Base-by-base conservation (phyloP, 2,797 vertebrate genomes). In the Pseudopleuronectes americanus region DNA sequence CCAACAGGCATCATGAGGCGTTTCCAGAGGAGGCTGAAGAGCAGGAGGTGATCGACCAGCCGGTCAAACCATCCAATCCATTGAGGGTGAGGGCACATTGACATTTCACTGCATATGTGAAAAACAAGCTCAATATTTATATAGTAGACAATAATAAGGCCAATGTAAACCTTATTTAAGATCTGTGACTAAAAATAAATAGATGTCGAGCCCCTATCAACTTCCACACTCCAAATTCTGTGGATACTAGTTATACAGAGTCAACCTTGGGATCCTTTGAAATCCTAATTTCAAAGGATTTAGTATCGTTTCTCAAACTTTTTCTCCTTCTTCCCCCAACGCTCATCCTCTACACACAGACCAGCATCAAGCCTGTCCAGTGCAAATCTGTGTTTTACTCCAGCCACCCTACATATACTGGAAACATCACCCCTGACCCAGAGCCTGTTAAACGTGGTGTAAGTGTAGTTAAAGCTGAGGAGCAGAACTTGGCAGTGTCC, bases 311-410 rank as follows among this genome's bases (percentile, higher is more conserved):
- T 59, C 12, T 38, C 19, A 36, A 14, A 0, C 22, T 28, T 63
- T 41, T 12, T 21, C n/a, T 13, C 17, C 31, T 55, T 85, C 6
- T 92, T 84, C 79, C 83, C 79, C 83, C 82, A 13, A 75, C 88
- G 66, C 63, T 59, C 47, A 84, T 91, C 17, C 23, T 81, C 16
- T 54, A 1, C 28, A 48, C 21, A 17, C 74, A 86, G 90, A 16
- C 3, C 0, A 33, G 9, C 12, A 8, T 16, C 16, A 60, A 23
- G 10, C 56, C 76, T 9, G 13, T 51, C 47, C 36, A 31, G 22
- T 6, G 3, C 49, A 60, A 49, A 47, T 63, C 63, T 57, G 36
- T 1, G 36, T 26, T 24, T 0, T 0, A 0, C 4, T 23, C 9
- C 12, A 70, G 54, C 22, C 41, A 9, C 16, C 41, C 57, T 56